phyloP scores from a whole-genome alignment of 2,888 invertebrate species.

The Macrosiphum euphorbiae region DNA sequence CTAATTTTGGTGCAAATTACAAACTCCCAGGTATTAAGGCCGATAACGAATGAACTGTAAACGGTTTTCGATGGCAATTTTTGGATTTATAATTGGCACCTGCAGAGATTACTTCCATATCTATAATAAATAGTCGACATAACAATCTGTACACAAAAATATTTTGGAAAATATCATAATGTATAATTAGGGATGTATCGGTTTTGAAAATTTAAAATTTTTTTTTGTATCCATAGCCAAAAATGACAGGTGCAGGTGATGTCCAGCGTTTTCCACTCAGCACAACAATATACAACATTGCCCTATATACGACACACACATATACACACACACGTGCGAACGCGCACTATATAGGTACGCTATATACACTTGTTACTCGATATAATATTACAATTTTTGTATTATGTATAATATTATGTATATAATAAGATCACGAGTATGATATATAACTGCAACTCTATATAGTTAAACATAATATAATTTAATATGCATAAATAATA shows the following conservation, averaged over 20 bases:
- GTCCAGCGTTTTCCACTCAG: neutral
- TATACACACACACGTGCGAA: neutral
- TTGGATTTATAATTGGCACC: neutral
- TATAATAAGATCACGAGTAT: neutral
- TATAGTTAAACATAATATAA: neutral
- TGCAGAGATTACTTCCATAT: neutral
- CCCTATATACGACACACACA: neutral
- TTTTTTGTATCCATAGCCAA: neutral
- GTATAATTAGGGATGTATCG: neutral
- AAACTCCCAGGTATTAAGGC: neutral
- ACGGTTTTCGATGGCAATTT: neutral
- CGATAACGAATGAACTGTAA: neutral
- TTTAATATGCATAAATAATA: constrained; percentile 14
- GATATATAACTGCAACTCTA: neutral
- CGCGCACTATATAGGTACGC: no score
- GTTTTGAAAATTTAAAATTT: no score
- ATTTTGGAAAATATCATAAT: neutral
- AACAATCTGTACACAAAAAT: neutral
- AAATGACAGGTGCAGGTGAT: neutral
- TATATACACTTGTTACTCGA: neutral
- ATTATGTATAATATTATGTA: neutral
- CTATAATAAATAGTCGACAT: neutral
- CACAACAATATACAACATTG: neutral
- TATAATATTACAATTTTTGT: neutral
- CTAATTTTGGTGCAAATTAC: no score